Percentiles rank a stretch among this genome's conserved stretches.
These are phyloP conservation scores for silkworm (Bombyx mori) DNA, from an alignment of 1,140 invertebrate genomes.

Conservation along the genomic window DNA sequence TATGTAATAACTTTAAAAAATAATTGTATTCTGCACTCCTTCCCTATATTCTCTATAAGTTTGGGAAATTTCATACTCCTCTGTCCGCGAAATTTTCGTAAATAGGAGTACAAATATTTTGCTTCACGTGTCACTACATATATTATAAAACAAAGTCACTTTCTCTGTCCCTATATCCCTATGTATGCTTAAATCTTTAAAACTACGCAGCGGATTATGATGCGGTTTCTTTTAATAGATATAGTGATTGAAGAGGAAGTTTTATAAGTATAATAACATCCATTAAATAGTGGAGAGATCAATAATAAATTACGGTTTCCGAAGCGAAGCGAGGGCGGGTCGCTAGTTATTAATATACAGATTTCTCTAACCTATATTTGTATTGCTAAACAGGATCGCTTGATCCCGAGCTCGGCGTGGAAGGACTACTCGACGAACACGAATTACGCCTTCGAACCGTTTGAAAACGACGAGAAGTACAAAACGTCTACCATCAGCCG, in stretches of 20 bases:
- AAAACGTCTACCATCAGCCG: constrained; percentile 48
- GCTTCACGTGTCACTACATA: too few relatives aligned
- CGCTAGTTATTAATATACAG: not conserved
- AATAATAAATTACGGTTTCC: too few relatives aligned
- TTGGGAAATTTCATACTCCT: too few relatives aligned
- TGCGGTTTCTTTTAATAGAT: not conserved
- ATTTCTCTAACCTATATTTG: not conserved
- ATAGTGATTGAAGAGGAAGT: too few relatives aligned
- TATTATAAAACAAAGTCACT: not conserved
- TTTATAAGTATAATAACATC: too few relatives aligned
- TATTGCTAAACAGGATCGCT: constrained; percentile 76
- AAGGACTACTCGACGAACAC: constrained; percentile 85
- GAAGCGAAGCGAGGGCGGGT: too few relatives aligned
- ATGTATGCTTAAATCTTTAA: not conserved
- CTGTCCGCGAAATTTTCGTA: too few relatives aligned
- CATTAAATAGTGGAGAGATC: too few relatives aligned
- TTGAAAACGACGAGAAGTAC: constrained; percentile 82
- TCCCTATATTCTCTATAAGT: too few relatives aligned
- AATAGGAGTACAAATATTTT: not conserved
- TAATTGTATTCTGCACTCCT: too few relatives aligned
- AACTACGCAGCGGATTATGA: too few relatives aligned
- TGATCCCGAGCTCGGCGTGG: constrained; percentile 87
- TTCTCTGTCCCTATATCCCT: not conserved
- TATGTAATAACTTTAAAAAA: not conserved
- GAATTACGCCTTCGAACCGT: constrained; percentile 90